Conservation (phyloP, 2,797 vertebrate species). For the Gadopsis bispinosus region DNA sequence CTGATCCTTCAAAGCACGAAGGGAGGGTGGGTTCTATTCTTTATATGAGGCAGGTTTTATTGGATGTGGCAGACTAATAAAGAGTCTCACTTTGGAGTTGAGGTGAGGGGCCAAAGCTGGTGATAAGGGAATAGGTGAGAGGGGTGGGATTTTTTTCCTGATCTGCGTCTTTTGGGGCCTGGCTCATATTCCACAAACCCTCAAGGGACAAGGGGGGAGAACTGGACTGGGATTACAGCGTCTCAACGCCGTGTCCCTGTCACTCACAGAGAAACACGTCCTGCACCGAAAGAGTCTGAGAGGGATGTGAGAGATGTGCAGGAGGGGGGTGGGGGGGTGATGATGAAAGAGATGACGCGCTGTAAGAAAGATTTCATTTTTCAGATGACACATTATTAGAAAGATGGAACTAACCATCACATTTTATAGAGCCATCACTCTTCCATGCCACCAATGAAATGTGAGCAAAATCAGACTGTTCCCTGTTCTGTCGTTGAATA, state of each 20-base stretch:
- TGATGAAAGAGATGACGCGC: conserved; percentile 45
- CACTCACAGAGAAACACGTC: conserved; percentile 71
- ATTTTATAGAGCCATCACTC: conserved; percentile 37
- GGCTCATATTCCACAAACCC: conserved; percentile 70
- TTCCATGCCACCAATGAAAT: conserved; percentile 31
- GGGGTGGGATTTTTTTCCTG: conserved; percentile 42
- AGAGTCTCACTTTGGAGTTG: conserved; percentile 72
- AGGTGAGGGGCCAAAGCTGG: conserved; percentile 77
- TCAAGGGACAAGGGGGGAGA: conserved; percentile 59
- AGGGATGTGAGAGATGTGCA: conserved; percentile 37
- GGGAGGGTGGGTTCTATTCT: conserved; percentile 61
- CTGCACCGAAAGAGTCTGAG: conserved; percentile 44
- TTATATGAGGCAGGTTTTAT: conserved; percentile 76
- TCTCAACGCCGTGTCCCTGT: conserved; percentile 65
- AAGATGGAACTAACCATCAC: conserved; percentile 24
- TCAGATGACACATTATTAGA: conserved; percentile 53
- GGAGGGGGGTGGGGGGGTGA: conserved; percentile 40
- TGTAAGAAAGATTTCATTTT: conserved; percentile 39
- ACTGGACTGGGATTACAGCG: conserved; percentile 70
- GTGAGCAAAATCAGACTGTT: conserved; percentile 10
- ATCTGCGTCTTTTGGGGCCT: conserved; percentile 44
- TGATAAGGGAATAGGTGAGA: conserved; percentile 74
- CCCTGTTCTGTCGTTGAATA: conserved; percentile 14
- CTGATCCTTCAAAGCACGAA: conserved; percentile 57
- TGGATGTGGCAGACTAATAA: conserved; percentile 85